Percentiles rank a stretch among this genome's conserved stretches.
Evolutionary conservation across 2,797 vertebrate species (phyloP).

Genomic region (Sebastes baramenuke): DNA sequence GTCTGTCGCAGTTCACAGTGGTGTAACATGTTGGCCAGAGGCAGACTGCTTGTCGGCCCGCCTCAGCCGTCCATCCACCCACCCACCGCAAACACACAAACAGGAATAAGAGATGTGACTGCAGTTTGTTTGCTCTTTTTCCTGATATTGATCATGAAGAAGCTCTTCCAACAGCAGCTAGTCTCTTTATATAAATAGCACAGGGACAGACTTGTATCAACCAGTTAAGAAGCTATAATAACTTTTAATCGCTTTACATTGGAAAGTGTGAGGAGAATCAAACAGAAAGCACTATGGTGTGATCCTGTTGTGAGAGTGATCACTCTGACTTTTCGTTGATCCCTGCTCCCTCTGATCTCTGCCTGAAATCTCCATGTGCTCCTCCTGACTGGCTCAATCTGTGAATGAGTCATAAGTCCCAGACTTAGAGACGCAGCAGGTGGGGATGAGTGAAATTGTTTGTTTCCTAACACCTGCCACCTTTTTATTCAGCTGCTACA

Average conservation of each 20-base stretch:
- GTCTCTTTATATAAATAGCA: neutral
- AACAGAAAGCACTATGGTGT: neutral
- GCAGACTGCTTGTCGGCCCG: conserved; percentile 31
- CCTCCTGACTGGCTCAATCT: conserved; percentile 53
- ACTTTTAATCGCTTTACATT: conserved; percentile 2
- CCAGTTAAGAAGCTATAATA: neutral
- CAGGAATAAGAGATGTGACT: conserved; percentile 30
- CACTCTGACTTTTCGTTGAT: conserved; percentile 43
- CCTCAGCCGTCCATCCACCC: conserved; percentile 39
- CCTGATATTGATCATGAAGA: conserved; percentile 20
- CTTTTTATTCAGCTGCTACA: conserved; percentile 49
- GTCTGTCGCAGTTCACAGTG: conserved; percentile 52
- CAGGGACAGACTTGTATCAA: neutral
- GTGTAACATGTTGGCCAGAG: conserved; percentile 58
- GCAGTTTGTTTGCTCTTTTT: conserved; percentile 38
- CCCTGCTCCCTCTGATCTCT: conserved; percentile 41
- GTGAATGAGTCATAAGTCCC: conserved; percentile 62
- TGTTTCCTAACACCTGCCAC: conserved; percentile 57
- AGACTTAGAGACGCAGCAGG: conserved; percentile 41
- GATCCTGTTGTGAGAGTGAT: conserved; percentile 18
- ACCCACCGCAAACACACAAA: conserved; percentile 29
- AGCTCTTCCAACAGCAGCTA: neutral
- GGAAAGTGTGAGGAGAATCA: neutral
- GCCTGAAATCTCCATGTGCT: conserved; percentile 50
- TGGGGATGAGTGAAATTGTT: conserved; percentile 30